These are phyloP conservation scores for Polyergus mexicanus DNA, from an alignment of 1,140 invertebrate genomes.

Conservation along the genomic window DNA sequence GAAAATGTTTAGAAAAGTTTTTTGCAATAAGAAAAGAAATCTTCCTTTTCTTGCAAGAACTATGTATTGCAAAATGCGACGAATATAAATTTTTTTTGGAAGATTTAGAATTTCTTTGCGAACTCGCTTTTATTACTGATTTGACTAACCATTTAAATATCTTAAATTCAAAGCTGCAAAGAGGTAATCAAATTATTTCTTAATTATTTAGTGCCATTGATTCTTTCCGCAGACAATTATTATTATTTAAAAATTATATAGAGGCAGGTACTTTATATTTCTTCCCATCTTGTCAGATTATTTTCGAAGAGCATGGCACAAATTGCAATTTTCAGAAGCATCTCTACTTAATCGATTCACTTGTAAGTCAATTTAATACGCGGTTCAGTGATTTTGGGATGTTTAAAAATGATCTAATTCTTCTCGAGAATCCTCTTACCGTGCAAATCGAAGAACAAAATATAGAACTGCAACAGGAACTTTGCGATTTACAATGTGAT, in stretches of 20 bases:
- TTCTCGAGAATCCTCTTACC: slow-evolving; percentile 12
- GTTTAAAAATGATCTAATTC: background rate
- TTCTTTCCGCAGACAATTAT: background rate
- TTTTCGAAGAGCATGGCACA: background rate
- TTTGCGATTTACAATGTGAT: background rate
- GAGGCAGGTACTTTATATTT: background rate
- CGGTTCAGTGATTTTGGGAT: background rate
- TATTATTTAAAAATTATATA: background rate
- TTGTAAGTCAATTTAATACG: background rate
- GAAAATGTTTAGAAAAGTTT: too few species aligned
- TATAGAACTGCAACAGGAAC: background rate
- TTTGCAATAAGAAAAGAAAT: too few species aligned
- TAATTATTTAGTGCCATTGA: background rate
- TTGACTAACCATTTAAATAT: background rate
- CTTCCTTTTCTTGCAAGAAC: too few species aligned
- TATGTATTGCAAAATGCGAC: too few species aligned
- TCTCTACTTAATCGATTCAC: background rate
- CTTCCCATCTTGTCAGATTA: background rate
- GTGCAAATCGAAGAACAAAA: background rate
- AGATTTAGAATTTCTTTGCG: background rate
- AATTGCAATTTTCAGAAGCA: background rate
- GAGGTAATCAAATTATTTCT: background rate
- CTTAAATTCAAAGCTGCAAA: background rate
- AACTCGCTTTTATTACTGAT: background rate
- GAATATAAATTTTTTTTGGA: too few species aligned